A percentile compares a stretch with the other conserved stretches of the same genome.
These are phyloP conservation scores for Morone chrysops DNA, from an alignment of 2,113 vertebrate species.

Conservation along the genomic window DNA sequence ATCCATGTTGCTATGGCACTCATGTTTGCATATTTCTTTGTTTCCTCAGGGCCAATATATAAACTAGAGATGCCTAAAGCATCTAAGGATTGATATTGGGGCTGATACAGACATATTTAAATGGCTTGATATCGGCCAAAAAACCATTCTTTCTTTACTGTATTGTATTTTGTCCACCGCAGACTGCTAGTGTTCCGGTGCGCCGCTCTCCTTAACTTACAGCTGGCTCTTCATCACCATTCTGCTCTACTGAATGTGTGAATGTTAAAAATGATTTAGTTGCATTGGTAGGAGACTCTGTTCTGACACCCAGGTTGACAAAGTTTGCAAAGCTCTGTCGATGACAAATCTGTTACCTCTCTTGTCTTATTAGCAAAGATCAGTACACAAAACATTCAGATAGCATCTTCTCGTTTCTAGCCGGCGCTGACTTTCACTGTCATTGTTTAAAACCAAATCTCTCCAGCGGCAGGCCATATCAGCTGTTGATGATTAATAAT, in stretches of 20 bases:
- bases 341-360: neutral
- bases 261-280: neutral
- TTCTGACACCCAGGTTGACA: neutral
- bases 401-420: neutral
- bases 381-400: neutral
- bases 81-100: neutral
- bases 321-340: neutral
- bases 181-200: too few relatives aligned
- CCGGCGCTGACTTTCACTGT: neutral
- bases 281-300: neutral
- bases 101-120: neutral
- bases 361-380: neutral
- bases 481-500: too few relatives aligned
- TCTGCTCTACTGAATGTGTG: too few relatives aligned
- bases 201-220: neutral
- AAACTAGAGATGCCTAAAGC: neutral
- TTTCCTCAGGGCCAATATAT: neutral
- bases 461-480: too few relatives aligned
- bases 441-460: too few relatives aligned
- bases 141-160: too few relatives aligned
- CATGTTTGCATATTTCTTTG: neutral
- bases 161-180: too few relatives aligned
- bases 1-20: neutral
- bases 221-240: neutral
- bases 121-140: neutral